phyloP scores from a whole-genome alignment of 2,113 vertebrate species.

The Alaudala cheleensis region DNA sequence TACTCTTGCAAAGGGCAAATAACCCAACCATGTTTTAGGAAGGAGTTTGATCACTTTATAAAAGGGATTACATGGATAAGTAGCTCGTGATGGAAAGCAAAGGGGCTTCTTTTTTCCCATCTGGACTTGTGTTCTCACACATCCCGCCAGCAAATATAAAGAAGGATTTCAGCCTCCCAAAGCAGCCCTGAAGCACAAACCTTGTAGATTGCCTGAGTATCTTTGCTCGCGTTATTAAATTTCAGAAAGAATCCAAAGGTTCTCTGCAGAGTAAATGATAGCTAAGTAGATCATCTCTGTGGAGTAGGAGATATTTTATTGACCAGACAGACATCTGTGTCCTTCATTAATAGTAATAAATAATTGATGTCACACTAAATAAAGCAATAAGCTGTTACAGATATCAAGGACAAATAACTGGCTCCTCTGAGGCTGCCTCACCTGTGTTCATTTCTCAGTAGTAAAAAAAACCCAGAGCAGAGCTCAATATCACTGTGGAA shows the following conservation, averaged over 20 bases:
- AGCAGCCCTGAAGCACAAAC: conserved; percentile 50
- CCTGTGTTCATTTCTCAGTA: conserved; percentile 22
- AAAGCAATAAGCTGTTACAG: conserved; percentile 58
- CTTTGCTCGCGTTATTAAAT: conserved; percentile 41
- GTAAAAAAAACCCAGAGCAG: neutral
- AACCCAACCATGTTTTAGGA: neutral
- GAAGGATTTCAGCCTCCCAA: conserved; percentile 59
- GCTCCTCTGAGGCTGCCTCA: conserved; percentile 41
- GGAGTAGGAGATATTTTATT: conserved; percentile 64
- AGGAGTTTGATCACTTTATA: conserved; percentile 46
- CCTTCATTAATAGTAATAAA: conserved; percentile 69
- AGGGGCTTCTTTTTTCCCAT: neutral
- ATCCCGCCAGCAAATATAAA: conserved; percentile 46
- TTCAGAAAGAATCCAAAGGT: conserved; percentile 63
- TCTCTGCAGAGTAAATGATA: conserved; percentile 64
- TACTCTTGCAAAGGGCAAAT: conserved; percentile 13
- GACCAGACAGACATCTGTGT: conserved; percentile 66
- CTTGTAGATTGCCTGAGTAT: conserved; percentile 31
- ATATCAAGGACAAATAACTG: conserved; percentile 54
- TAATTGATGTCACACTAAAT: conserved; percentile 60
- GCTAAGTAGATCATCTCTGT: conserved; percentile 60
- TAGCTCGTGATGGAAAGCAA: conserved; percentile 37
- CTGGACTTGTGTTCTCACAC: neutral
- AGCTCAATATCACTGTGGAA: neutral
- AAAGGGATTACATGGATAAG: conserved; percentile 53